Base-by-base conservation (phyloP, 2,113 vertebrate genomes). In the Neofelis nebulosa region DNA sequence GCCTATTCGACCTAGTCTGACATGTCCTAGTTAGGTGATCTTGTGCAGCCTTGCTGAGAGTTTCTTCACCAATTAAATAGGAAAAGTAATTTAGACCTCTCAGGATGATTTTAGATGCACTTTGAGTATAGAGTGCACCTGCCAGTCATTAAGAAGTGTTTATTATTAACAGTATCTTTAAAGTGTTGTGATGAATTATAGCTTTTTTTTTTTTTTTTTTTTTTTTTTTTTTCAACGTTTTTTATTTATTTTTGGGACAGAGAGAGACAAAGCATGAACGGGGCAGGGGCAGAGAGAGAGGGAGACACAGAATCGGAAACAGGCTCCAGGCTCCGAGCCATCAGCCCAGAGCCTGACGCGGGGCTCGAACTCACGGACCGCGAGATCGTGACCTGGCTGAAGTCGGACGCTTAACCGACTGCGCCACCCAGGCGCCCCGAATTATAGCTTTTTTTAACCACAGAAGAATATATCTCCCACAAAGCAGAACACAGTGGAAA, bases 71-170 rank as follows among this genome's bases (percentile, higher is more conserved):
- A 73, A 1, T 41, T 10, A 55, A 50, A 68, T 76, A 16, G 38
- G 29, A 79, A 87, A 82, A 89, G 73, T 73, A 36, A 95, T 78
- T 76, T 66, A 38, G 29, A 33, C 33, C 33, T 71, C 5, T 36
- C 21, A 45, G 52, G 25, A 65, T 50, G 25, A 74, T 57, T 71
- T 96, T 69, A 66, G 69, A 66, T 71, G 9, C n/a, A 41, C 19
- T 8, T 27, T 18, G 5, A 5, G 13, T 63, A 0, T 13, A 41
- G 15, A 19, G 3, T 73, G 3, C 4, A 16, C 14, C 2, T 48
- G 33, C 27, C 4, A n/a, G 18, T 81, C 33, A 31, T 10, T 61
- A 61, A 91, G 31, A 10, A 31, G 5, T 78, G 36, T 12, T 80
- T 69, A 31, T 55, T 80, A 50, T 79, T 92, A 80, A 57, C 2